Conservation (phyloP, 2,797 vertebrate genomes). For the Nyctalus aviator region DNA sequence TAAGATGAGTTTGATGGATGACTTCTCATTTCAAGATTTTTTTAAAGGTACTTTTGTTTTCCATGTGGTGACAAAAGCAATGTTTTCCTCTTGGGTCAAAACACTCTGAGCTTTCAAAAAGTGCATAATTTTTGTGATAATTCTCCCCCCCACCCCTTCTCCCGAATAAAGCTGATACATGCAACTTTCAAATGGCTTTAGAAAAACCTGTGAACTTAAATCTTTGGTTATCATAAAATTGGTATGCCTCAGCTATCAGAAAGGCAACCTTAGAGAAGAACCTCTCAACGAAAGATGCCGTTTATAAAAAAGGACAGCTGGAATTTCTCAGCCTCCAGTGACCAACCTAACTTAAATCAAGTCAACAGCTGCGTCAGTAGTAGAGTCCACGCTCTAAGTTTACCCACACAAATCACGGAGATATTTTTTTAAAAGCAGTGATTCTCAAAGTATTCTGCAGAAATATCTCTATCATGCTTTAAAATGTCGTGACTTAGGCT, state of each 20-base stretch:
- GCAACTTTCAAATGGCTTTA: slow-evolving; percentile 44
- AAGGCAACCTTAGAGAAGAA: slow-evolving; percentile 13
- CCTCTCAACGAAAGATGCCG: slow-evolving; percentile 57
- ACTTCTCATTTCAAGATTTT: not conserved
- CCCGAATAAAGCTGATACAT: not conserved
- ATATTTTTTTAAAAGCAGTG: not conserved
- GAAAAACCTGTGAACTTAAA: slow-evolving; percentile 7
- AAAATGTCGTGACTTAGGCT: not conserved
- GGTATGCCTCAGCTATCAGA: not conserved
- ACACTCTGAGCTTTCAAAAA: slow-evolving; percentile 35
- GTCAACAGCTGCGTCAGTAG: slow-evolving; percentile 49
- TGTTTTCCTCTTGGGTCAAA: slow-evolving; percentile 33
- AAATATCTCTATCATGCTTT: not conserved
- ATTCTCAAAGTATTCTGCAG: not conserved
- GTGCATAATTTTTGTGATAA: not conserved
- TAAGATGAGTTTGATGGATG: not conserved
- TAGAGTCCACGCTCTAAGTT: slow-evolving; percentile 30
- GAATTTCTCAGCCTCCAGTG: slow-evolving; percentile 73
- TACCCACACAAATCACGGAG: not conserved
- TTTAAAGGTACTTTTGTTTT: slow-evolving; percentile 44
- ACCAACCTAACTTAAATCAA: slow-evolving; percentile 64
- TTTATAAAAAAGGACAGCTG: slow-evolving; percentile 69
- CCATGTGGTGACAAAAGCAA: slow-evolving; percentile 19
- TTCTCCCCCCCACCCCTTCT: not conserved
- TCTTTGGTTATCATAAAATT: slow-evolving; percentile 61